Percentiles rank a stretch among this genome's conserved stretches.
phyloP scores from a whole-genome alignment of 2,888 invertebrate genomes.

The Calameuta pallipes region DNA sequence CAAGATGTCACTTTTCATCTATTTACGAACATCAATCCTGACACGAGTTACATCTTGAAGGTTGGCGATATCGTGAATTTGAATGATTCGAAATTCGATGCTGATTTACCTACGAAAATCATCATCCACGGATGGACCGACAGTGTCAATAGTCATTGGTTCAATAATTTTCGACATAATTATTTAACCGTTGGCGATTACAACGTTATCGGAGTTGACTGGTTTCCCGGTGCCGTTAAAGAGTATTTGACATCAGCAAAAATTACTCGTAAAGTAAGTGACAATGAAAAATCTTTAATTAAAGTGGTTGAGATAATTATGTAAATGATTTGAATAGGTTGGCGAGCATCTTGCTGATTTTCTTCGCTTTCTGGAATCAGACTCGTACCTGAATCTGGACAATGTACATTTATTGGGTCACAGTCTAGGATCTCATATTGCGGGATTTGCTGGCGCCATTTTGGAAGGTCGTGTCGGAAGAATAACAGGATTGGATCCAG shows the following conservation, averaged over 20 bases:
- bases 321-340: constrained; percentile 49
- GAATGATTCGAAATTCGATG: constrained; percentile 56
- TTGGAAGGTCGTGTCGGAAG: constrained; percentile 48
- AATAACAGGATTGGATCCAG: constrained; percentile 65
- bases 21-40: constrained; percentile 45
- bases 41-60: constrained; percentile 31
- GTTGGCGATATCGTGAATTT: constrained; percentile 49
- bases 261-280: constrained; percentile 40
- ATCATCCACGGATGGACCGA: constrained; percentile 57
- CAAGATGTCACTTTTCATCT: constrained; percentile 44
- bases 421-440: constrained; percentile 50
- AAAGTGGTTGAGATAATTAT: neutral
- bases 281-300: neutral
- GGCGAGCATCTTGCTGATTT: constrained; percentile 52
- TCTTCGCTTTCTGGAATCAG: constrained; percentile 49
- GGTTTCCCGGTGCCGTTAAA: constrained; percentile 58
- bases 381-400: constrained; percentile 53
- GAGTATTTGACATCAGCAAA: constrained; percentile 47
- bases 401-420: constrained; percentile 51
- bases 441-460: constrained; percentile 47
- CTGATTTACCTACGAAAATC: constrained; percentile 55
- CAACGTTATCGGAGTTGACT: constrained; percentile 69
- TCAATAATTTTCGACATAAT: constrained; percentile 57
- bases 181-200: constrained; percentile 63
- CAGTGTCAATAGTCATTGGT: constrained; percentile 53